A percentile compares a stretch with the other conserved stretches of the same genome.
Evolutionary conservation across 2,888 invertebrate genomes (phyloP).

Genomic region (Petrophora chlorosata): DNA sequence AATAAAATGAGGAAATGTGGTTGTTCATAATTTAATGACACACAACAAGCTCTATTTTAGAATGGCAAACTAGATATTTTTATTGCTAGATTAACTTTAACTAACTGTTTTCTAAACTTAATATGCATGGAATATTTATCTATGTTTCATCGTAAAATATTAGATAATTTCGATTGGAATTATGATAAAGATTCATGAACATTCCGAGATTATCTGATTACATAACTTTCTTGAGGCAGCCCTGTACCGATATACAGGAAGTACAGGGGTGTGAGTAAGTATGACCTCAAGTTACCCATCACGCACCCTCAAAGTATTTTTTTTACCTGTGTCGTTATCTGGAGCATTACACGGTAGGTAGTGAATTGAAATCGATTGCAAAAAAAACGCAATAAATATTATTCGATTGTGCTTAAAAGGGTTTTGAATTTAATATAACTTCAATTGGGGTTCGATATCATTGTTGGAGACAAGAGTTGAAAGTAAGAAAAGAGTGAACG

Average conservation of each 20-base stretch:
- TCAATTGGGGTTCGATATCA: slow-evolving; percentile 62
- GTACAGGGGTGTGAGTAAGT: slow-evolving; percentile 80
- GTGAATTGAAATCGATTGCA: slow-evolving; percentile 60
- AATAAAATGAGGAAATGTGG: background rate
- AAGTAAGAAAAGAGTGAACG: slow-evolving; percentile 55
- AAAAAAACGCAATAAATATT: slow-evolving; percentile 80
- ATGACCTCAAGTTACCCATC: slow-evolving; percentile 83
- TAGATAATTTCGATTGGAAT: slow-evolving; percentile 17
- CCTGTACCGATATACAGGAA: slow-evolving; percentile 66
- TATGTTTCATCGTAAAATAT: slow-evolving; percentile 37
- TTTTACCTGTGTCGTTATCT: slow-evolving; percentile 64
- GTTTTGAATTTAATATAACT: slow-evolving; percentile 78
- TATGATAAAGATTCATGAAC: background rate
- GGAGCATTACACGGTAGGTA: slow-evolving; percentile 69
- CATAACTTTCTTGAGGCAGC: slow-evolving; percentile 47
- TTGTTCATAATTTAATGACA: slow-evolving; percentile 1
- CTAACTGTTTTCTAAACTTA: slow-evolving; percentile 38
- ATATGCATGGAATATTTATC: slow-evolving; percentile 32
- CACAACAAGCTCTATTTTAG: slow-evolving; percentile 20
- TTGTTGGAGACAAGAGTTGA: slow-evolving; percentile 51
- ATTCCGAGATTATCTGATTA: background rate
- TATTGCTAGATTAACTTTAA: slow-evolving; percentile 22
- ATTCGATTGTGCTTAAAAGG: slow-evolving; percentile 80
- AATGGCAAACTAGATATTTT: slow-evolving; percentile 21
- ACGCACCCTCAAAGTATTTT: slow-evolving; percentile 58